phyloP scores from a whole-genome alignment of 2,797 vertebrate species.

The Myotis daubentonii region DNA sequence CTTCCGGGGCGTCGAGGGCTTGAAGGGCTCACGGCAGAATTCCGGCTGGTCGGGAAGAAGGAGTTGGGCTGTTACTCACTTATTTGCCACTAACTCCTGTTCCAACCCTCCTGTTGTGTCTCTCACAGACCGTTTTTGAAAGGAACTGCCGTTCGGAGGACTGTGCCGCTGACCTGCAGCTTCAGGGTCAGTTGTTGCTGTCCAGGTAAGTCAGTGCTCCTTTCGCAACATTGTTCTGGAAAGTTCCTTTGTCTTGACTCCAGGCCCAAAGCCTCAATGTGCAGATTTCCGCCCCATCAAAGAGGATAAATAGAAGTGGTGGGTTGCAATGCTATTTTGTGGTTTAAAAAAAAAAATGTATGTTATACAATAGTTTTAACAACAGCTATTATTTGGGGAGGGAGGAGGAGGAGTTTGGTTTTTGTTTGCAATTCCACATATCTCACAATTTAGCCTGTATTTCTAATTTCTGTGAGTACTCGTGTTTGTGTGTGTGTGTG shows the following conservation, averaged over 20 bases:
- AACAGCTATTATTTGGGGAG: neutral
- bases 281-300: neutral
- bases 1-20: neutral
- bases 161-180: constrained; percentile 95
- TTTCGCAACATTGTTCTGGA: rapidly evolving
- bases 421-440: neutral
- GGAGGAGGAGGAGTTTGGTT: neutral
- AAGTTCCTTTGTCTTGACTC: neutral
- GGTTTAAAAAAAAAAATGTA: neutral
- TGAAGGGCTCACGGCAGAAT: neutral
- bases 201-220: constrained; percentile 88
- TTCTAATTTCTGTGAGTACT: constrained; percentile 5
- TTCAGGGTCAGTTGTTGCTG: constrained; percentile 93
- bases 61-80: neutral
- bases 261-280: neutral
- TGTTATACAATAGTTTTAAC: neutral
- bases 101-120: neutral
- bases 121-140: constrained; percentile 95
- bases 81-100: neutral
- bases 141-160: constrained; percentile 98
- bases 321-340: neutral
- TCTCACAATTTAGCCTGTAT: neutral
- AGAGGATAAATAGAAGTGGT: neutral
- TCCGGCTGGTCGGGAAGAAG: rapidly evolving
- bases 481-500: neutral